Base-by-base conservation (phyloP, 1,140 invertebrate genomes). In the Oryctes rhinoceros region DNA sequence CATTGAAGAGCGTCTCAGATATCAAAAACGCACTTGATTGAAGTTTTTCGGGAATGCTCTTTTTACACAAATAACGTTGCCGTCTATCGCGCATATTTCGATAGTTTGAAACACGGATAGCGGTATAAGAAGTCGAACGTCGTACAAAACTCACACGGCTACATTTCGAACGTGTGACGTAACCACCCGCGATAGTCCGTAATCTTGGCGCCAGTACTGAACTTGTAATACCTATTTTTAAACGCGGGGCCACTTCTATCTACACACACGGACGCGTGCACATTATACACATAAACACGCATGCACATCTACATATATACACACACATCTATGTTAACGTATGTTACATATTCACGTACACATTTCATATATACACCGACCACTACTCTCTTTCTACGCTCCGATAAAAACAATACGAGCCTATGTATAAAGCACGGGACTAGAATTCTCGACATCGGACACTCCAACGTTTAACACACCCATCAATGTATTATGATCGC, bases 161-260 rank as follows among this genome's bases (percentile, higher is more conserved):
- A 71, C 80, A 81, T 81, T 81, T 81, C 80, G 80, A 81, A 78
- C 35, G 76, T 77, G 79, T 82, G 81, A 82, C 79, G 81, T 80
- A 82, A 82, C 78, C 80, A 71, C 77, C 81, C 49, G 81, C 81
- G 81, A 79, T 82, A 71, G 79, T 65, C 79, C 79, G 81, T 80
- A 82, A 82, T 82, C 81, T 81, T 82, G 81, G 81, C 81, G 81
- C 81, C 81, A 80, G 81, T 79, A 67, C 67, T 80, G 79, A 80
- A 82, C 81, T 80, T 79, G 81, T 82, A 82, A 82, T 82, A 53
- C 79, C 81, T 82, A 82, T 82, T 82, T 82, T 82, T 82, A 82
- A 79, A 81, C 77, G 39, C 59, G 76, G 53, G 79, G 76, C 80
- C 76, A 49, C 20, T 74, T 30, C 79, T 59, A 77, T 80, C 76